Base-by-base conservation (phyloP, 2,797 vertebrate genomes). In the Protonibea diacanthus region DNA sequence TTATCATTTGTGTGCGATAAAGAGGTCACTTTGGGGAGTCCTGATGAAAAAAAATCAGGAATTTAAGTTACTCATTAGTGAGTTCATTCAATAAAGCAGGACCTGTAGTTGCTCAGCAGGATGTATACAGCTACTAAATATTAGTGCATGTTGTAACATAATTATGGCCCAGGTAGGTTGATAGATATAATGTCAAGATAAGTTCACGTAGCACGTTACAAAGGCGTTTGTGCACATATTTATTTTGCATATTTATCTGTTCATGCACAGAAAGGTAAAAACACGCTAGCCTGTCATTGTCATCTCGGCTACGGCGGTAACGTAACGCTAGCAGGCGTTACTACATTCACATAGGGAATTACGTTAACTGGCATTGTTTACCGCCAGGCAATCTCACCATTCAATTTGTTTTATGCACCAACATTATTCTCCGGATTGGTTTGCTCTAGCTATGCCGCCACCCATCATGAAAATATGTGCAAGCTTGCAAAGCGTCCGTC, bases 401-500 rank as follows among this genome's bases (percentile, higher is more conserved):
- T 3, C 4, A 13, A 17, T 38, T 7, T 18, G 42, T 23, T 23
- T 53, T 2, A 2, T 20, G 48, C 33, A 51, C 55, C 0, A 6
- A 3, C 5, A 5, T 33, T 20, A 2, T 5, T 4, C 0, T 15
- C 2, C 0, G 3, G 1, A 0, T 25, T 20, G 42, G 18, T 18
- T 1, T 18, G 17, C 44, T 3, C 5, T 0, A 6, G 6, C 53
- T 12, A 0, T 5, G 14, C 6, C 29, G 49, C 53, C 61, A 18
- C 17, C 48, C 20, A 1, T 21, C 15, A 27, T 52, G 17, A 38
- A 60, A 65, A 74, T 48, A 83, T 67, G 0, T 74, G 75, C 67
- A 60, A 15, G 78, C 71, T 49, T 68, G 74, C 76, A 71, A 10
- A 40, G 60, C 38, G 60, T 73, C 83, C 71, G 87, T 88, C 91